Percentiles rank a stretch among this genome's conserved stretches.
Conservation (phyloP, 2,888 invertebrate species). For the Apoda limacodes region DNA sequence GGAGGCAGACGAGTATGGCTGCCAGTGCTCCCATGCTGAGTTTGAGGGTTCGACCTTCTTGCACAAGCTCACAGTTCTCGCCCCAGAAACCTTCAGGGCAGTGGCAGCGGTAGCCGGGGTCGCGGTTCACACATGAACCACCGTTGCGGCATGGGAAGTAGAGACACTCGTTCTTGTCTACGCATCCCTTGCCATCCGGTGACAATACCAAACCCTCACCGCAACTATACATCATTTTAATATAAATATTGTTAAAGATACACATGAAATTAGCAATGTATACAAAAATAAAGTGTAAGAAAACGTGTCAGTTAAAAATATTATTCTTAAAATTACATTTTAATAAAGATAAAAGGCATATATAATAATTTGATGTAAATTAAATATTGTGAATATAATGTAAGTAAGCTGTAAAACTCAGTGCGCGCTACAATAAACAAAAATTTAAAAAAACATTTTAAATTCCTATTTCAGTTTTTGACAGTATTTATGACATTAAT, state of each 20-base stretch:
- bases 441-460: too few relatives aligned
- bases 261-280: slow-evolving; percentile 18
- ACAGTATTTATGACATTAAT: too few relatives aligned
- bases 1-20: slow-evolving; percentile 96
- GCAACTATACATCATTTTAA: slow-evolving; percentile 77
- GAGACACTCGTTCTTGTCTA: slow-evolving; percentile 95
- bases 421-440: too few relatives aligned
- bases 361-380: too few relatives aligned
- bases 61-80: slow-evolving; percentile 92
- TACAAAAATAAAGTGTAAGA: too few relatives aligned
- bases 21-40: slow-evolving; percentile 97
- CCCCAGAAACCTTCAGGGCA: slow-evolving; percentile 95
- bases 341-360: too few relatives aligned
- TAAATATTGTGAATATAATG: too few relatives aligned
- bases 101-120: slow-evolving; percentile 89
- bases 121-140: slow-evolving; percentile 92
- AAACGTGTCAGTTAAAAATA: too few relatives aligned
- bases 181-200: slow-evolving; percentile 91
- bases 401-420: too few relatives aligned
- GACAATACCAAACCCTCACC: slow-evolving; percentile 93
- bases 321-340: too few relatives aligned
- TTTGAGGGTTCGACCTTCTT: slow-evolving; percentile 94
- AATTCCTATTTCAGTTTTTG: too few relatives aligned
- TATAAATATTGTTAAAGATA: slow-evolving; percentile 29
- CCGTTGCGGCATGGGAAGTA: slow-evolving; percentile 95